Percentiles rank a stretch among this genome's conserved stretches.
phyloP scores from a whole-genome alignment of 2,797 vertebrate genomes.

The Botia almorhae region DNA sequence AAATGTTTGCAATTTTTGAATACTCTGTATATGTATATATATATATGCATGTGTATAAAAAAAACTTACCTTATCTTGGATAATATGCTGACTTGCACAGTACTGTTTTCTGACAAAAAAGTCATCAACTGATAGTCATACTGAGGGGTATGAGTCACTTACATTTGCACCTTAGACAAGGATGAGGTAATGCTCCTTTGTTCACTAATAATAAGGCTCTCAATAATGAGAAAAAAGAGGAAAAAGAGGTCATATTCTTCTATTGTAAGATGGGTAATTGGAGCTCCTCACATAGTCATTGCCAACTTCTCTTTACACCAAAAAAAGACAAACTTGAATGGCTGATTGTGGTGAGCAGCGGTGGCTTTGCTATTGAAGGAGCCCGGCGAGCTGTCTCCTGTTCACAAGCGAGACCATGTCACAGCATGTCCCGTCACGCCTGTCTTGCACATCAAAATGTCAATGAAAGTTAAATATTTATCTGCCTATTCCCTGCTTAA shows the following conservation, averaged over 20 bases:
- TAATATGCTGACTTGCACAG: background rate
- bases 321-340: slow-evolving; percentile 49
- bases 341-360: slow-evolving; percentile 45
- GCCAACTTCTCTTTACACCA: slow-evolving; percentile 54
- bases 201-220: slow-evolving; percentile 60
- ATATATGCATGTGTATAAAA: no score
- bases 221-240: slow-evolving; percentile 26
- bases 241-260: slow-evolving; percentile 59
- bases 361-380: slow-evolving; percentile 48
- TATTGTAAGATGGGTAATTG: slow-evolving; percentile 63
- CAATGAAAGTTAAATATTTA: slow-evolving; percentile 53
- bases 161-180: slow-evolving; percentile 59
- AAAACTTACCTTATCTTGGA: background rate
- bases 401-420: slow-evolving; percentile 33
- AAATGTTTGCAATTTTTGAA: background rate
- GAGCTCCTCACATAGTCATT: slow-evolving; percentile 45
- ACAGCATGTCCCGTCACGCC: slow-evolving; percentile 48
- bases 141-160: slow-evolving; percentile 62
- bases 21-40: background rate
- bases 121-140: slow-evolving; percentile 7
- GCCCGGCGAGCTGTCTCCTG: slow-evolving; percentile 35
- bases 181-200: slow-evolving; percentile 73
- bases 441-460: slow-evolving; percentile 36
- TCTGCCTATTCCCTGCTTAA: slow-evolving; percentile 21
- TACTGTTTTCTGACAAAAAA: background rate